Conservation (phyloP, 2,797 vertebrate species). For the Rhincodon typus region DNA sequence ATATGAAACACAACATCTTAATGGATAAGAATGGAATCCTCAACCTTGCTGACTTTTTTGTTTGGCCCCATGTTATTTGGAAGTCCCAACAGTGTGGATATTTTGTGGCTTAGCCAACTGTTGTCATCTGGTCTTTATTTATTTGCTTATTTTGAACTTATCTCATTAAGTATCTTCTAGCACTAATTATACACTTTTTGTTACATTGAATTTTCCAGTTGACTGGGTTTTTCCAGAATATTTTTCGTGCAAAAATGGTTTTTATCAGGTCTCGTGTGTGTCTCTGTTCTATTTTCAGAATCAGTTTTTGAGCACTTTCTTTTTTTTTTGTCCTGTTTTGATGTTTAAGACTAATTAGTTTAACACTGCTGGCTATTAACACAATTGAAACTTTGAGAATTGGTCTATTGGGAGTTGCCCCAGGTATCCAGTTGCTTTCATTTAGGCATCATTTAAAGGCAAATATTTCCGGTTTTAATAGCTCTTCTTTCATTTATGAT, state of each 20-base stretch:
- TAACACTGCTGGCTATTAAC: neutral
- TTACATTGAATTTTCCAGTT: neutral
- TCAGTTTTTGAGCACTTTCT: neutral
- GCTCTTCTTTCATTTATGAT: conserved; percentile 5
- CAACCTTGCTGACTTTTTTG: neutral
- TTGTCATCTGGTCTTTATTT: neutral
- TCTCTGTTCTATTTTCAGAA: neutral
- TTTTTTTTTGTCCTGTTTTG: neutral
- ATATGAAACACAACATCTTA: too few relatives aligned
- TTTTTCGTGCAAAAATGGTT: too few relatives aligned
- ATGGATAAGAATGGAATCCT: neutral
- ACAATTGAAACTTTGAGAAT: neutral
- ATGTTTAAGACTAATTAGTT: neutral
- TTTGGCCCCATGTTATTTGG: neutral
- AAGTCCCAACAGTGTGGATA: neutral
- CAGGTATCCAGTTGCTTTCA: neutral
- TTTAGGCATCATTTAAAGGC: neutral
- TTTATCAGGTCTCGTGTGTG: too few relatives aligned
- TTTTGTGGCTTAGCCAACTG: neutral
- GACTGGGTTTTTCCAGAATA: too few relatives aligned
- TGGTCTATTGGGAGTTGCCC: neutral
- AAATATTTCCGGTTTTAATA: neutral
- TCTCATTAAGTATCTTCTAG: neutral
- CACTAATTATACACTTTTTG: neutral
- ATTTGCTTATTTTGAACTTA: neutral